Conservation (phyloP, 1,140 invertebrate genomes). For the Euwallacea similis region DNA sequence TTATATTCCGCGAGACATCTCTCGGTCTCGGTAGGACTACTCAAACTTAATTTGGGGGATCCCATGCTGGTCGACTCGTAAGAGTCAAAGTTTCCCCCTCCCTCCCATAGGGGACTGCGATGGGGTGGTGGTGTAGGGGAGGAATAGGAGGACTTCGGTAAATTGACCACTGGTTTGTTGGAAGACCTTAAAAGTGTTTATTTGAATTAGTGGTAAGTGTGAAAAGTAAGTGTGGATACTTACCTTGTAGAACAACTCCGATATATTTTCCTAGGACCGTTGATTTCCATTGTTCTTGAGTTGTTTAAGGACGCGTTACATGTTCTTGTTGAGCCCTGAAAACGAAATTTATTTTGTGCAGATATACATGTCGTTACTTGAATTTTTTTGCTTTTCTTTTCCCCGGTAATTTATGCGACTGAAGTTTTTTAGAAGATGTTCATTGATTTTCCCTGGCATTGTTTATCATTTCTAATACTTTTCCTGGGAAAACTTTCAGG, state of each 20-base stretch:
- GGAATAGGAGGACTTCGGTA: constrained; percentile 47
- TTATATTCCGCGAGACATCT: constrained; percentile 42
- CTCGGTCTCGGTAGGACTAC: constrained; percentile 43
- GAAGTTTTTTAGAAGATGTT: no score
- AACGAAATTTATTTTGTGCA: no score
- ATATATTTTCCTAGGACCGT: constrained; percentile 27
- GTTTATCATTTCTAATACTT: no score
- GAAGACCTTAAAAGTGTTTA: constrained; percentile 27
- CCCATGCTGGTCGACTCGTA: constrained; percentile 36
- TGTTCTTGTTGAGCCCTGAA: no score
- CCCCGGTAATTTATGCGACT: no score
- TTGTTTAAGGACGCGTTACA: no score
- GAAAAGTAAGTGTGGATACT: not conserved
- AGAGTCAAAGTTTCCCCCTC: constrained; percentile 38
- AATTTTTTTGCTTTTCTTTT: no score
- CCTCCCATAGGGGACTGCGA: constrained; percentile 37
- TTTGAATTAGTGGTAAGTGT: not conserved
- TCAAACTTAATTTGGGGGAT: constrained; percentile 44
- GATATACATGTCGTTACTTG: no score
- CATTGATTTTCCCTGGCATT: no score
- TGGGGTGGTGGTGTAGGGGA: constrained; percentile 41
- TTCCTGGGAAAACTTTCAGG: no score
- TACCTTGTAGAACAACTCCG: constrained; percentile 34
- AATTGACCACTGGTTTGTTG: constrained; percentile 34
- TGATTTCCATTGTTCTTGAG: constrained; percentile 27